Base-by-base conservation (phyloP, 2,888 invertebrate species). In the Hydropsyche betteni region DNA sequence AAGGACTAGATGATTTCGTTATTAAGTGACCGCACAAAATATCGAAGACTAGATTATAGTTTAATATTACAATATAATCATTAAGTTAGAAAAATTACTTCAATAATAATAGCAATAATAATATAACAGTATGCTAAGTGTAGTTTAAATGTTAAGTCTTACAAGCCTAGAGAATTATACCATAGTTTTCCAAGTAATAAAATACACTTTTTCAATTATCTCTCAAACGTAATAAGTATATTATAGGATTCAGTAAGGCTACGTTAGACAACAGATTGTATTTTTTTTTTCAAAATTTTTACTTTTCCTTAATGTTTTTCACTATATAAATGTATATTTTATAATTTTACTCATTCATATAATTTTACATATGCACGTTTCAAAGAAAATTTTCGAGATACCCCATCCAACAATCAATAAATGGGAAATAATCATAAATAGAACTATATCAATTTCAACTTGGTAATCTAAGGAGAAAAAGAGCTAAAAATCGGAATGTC, bases 101-200 rank as follows among this genome's bases (percentile, higher is more conserved):
- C 64, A 64, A 64, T 64, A 64, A 61, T 61, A 61, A 61, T 61
- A 33, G 10, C 16, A 61, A 33, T 33, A 61, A 61, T 61, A 61
- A 64, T 64, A 72, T 72, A 72, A 72, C 72, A 72, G 72, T 72
- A 58, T 36, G 72, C 72, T 72, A 72, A 58, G 61, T 72, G 61
- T 72, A 58, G 61, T n/a, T 58, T 64, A 64, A 72, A 61, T 72
- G 33, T 72, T 44, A 58, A 58, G 72, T 69, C 75, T 76, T 78
- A 77, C 33, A 71, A 55, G 55, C 16, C 78, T 78, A 78, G 53
- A 74, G 78, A 78, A 75, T 75, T 78, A 77, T 73, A 76, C 74
- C 76, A 73, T 77, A 78, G 74, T 76, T 78, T 64, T 72, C 77
- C 76, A 77, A 76, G 79, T 79, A 79, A 77, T 77, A 79, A 79